Conservation (phyloP, 2,797 vertebrate genomes). For the Paramormyrops hopkinsi region DNA sequence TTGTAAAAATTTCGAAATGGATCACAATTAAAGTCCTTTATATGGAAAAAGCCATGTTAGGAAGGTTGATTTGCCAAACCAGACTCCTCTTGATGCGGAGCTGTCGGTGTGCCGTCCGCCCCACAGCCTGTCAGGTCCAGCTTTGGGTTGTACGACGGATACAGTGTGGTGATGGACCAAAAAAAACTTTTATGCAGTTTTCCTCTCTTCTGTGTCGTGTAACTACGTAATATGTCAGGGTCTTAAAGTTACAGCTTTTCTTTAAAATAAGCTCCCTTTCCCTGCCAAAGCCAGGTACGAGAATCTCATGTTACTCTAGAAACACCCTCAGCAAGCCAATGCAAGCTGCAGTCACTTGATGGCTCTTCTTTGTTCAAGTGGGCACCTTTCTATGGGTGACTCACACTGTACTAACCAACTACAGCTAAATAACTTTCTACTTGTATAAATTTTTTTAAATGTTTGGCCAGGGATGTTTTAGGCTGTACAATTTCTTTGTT, state of each 20-base stretch:
- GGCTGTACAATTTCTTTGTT: slow-evolving; percentile 36
- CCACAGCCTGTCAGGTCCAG: slow-evolving; percentile 27
- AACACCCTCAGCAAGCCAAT: slow-evolving; percentile 17
- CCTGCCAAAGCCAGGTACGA: slow-evolving; percentile 59
- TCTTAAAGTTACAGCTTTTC: slow-evolving; percentile 58
- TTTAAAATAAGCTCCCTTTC: slow-evolving; percentile 41
- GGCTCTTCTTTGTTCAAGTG: slow-evolving; percentile 33
- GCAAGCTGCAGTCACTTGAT: slow-evolving; percentile 21
- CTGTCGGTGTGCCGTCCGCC: slow-evolving; percentile 32
- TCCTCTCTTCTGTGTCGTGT: slow-evolving; percentile 64
- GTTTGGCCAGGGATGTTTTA: slow-evolving; percentile 46
- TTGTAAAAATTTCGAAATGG: slow-evolving; percentile 98
- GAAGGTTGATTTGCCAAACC: slow-evolving; percentile 89
- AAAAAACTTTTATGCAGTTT: slow-evolving; percentile 49
- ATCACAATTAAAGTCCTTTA: slow-evolving; percentile 95
- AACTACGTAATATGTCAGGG: slow-evolving; percentile 57
- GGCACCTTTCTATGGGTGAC: slow-evolving; percentile 38
- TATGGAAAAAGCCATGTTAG: slow-evolving; percentile 78
- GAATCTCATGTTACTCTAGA: slow-evolving; percentile 30
- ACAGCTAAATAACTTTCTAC: slow-evolving; percentile 44
- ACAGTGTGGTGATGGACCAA: slow-evolving; percentile 47
- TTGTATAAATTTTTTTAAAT: slow-evolving; percentile 52
- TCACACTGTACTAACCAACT: slow-evolving; percentile 47
- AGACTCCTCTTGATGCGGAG: slow-evolving; percentile 58
- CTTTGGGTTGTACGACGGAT: slow-evolving; percentile 27